phyloP scores from a whole-genome alignment of 2,797 vertebrate genomes.

The Lepidocolaptes lacrymiger region DNA sequence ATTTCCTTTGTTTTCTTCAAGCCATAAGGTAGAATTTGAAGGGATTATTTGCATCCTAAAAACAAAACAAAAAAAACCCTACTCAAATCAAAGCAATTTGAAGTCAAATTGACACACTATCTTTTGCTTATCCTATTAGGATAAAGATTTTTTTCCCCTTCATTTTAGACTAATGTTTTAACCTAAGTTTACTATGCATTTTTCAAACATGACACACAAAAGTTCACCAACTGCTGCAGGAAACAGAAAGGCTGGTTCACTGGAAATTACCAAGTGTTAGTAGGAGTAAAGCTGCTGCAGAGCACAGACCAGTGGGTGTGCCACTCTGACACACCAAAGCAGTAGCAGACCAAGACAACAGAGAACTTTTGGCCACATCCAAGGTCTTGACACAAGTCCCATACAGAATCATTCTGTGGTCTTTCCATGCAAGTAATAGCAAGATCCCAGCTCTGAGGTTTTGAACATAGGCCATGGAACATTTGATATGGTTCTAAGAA shows the following conservation, averaged over 20 bases:
- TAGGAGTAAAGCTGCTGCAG: background rate
- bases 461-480: background rate
- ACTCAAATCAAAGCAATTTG: background rate
- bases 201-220: background rate
- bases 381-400: background rate
- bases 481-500: background rate
- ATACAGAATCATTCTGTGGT: background rate
- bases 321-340: background rate
- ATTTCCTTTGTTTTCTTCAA: background rate
- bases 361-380: background rate
- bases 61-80: background rate
- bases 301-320: background rate
- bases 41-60: background rate
- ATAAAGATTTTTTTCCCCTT: background rate
- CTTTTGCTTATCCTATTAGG: background rate
- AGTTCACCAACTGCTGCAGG: background rate
- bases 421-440: background rate
- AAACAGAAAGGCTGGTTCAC: background rate
- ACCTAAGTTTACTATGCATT: background rate
- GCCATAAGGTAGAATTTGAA: background rate
- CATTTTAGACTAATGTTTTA: background rate
- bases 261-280: background rate
- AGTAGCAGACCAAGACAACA: background rate
- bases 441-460: background rate
- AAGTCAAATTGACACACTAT: background rate